A percentile compares a stretch with the other conserved stretches of the same genome.
Conservation (phyloP, 1,140 invertebrate genomes). For the Frieseomelitta varia region DNA sequence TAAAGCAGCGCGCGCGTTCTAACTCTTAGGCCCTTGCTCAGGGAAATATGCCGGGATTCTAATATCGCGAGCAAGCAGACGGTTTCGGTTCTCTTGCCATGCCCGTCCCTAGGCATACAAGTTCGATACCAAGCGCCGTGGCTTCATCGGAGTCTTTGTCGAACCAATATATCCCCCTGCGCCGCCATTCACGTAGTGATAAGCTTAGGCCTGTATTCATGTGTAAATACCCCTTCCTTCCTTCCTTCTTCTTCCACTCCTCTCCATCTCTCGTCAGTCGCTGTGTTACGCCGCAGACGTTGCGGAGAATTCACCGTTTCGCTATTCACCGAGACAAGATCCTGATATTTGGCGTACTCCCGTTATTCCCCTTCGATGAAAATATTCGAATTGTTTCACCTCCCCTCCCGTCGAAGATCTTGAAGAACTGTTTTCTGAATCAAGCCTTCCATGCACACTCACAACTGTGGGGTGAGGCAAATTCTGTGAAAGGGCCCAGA, state of each 20-base stretch:
- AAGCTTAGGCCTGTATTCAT: slow-evolving; percentile 69
- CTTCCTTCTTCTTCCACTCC: slow-evolving; percentile 48
- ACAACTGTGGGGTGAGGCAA: too few species aligned
- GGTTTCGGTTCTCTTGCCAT: slow-evolving; percentile 27
- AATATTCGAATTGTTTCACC: slow-evolving; percentile 20
- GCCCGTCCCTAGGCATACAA: slow-evolving; percentile 51
- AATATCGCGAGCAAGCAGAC: slow-evolving; percentile 62
- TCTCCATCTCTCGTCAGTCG: slow-evolving; percentile 14
- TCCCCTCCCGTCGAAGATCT: neutral
- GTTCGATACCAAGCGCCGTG: slow-evolving; percentile 59
- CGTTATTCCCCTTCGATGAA: slow-evolving; percentile 35
- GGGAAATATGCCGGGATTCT: slow-evolving; percentile 54
- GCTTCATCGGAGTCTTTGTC: slow-evolving; percentile 64
- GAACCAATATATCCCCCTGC: slow-evolving; percentile 66
- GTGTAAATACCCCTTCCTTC: slow-evolving; percentile 71
- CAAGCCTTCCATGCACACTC: too few species aligned
- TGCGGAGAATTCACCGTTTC: slow-evolving; percentile 8
- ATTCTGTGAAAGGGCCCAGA: too few species aligned
- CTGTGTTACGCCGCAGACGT: neutral
- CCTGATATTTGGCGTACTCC: slow-evolving; percentile 28
- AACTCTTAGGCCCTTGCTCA: neutral
- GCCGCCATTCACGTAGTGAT: slow-evolving; percentile 64
- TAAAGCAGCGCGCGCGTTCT: slow-evolving; percentile 38
- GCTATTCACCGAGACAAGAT: slow-evolving; percentile 2
- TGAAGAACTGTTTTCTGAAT: too few species aligned